Evolutionary conservation across 1,140 invertebrate genomes (phyloP).

Genomic region (Coptotermes formosanus): DNA sequence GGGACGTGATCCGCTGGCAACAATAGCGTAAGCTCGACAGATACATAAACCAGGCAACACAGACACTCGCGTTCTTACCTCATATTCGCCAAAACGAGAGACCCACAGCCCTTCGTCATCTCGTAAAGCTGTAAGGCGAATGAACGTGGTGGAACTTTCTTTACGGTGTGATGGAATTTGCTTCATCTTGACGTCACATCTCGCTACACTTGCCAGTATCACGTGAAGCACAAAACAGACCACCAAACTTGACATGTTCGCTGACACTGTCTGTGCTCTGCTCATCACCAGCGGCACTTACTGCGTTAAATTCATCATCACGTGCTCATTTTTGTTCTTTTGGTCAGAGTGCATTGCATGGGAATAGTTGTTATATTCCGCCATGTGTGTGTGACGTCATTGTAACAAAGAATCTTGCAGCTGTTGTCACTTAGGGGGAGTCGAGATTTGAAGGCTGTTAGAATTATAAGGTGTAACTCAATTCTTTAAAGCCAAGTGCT

Average conservation of each 20-base stretch:
- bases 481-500: too few relatives aligned
- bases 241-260: background rate
- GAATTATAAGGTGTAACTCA: too few relatives aligned
- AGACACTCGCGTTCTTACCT: background rate
- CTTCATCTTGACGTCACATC: too few relatives aligned
- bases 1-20: too few relatives aligned
- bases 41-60: too few relatives aligned
- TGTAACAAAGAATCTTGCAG: background rate
- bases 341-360: background rate
- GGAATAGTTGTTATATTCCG: background rate
- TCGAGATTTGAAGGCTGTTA: too few relatives aligned
- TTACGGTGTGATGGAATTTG: background rate
- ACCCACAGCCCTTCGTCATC: background rate
- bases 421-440: background rate
- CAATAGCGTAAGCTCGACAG: too few relatives aligned
- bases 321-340: background rate
- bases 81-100: background rate
- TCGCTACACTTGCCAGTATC: background rate
- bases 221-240: background rate
- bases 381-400: background rate
- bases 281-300: background rate
- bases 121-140: background rate
- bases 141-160: background rate
- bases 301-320: background rate
- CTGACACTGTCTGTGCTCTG: background rate